Evolutionary conservation across 2,113 vertebrate genomes (phyloP).

Genomic region (Apodemus sylvaticus): DNA sequence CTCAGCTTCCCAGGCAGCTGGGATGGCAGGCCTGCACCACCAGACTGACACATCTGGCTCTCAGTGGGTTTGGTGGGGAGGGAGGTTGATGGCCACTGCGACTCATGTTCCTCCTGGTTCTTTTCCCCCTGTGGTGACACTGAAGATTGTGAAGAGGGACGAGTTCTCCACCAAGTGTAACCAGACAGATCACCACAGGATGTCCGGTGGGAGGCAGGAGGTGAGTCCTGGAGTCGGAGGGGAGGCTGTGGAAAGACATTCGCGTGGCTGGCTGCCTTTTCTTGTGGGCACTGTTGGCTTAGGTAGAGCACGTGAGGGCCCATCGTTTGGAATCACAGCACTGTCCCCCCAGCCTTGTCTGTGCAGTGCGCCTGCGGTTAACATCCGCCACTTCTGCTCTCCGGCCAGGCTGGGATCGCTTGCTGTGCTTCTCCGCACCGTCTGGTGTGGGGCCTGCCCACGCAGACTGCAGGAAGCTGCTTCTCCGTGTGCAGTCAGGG

Average conservation of each 20-base stretch:
- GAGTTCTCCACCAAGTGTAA: conserved; percentile 99
- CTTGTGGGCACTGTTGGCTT: accelerated
- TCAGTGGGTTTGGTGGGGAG: not conserved
- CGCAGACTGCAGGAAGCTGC: not conserved
- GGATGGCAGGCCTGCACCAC: not conserved
- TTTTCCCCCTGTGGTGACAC: not conserved
- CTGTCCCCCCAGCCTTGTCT: accelerated
- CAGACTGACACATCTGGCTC: not conserved
- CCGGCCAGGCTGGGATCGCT: too few species aligned
- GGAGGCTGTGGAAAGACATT: not conserved
- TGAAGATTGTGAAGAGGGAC: conserved; percentile 95
- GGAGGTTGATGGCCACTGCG: not conserved
- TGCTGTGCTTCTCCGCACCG: accelerated
- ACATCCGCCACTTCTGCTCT: accelerated
- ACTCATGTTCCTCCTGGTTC: not conserved
- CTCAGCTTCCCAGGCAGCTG: not conserved
- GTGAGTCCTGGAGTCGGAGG: conserved; percentile 80
- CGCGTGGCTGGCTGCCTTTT: not conserved
- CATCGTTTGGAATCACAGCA: accelerated
- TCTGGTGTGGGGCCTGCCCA: accelerated
- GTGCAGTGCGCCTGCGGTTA: too few species aligned
- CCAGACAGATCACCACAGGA: conserved; percentile 97
- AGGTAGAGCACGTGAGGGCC: accelerated
- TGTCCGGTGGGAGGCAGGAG: conserved; percentile 98
- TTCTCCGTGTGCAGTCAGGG: not conserved